These are phyloP conservation scores for Ara ararauna DNA, from an alignment of 2,797 vertebrate genomes.

Conservation along the genomic window DNA sequence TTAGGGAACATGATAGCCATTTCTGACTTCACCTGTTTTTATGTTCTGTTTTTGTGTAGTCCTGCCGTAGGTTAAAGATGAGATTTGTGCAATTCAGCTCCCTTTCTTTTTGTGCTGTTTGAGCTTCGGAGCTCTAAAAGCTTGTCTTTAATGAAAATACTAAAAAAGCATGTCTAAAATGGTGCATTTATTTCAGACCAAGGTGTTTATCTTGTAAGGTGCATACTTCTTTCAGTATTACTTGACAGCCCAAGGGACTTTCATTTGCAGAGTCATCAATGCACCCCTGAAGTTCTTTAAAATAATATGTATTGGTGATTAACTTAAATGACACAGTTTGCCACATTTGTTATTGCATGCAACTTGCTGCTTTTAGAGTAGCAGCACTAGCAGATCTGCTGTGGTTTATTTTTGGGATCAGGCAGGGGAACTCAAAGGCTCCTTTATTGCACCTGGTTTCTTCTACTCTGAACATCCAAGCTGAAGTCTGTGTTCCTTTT, in stretches of 20 bases:
- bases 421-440: rapidly evolving
- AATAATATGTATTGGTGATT: neutral
- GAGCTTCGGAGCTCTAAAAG: neutral
- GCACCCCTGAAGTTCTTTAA: neutral
- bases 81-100: neutral
- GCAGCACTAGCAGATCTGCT: neutral
- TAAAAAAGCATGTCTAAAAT: neutral
- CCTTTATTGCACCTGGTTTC: neutral
- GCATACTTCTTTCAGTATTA: neutral
- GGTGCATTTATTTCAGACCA: neutral
- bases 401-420: neutral
- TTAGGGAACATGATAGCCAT: neutral
- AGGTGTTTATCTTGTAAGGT: neutral
- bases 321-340: neutral
- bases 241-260: neutral
- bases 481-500: neutral
- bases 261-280: neutral
- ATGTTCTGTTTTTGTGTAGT: neutral
- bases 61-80: neutral
- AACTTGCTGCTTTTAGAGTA: neutral
- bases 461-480: neutral
- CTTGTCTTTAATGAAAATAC: neutral
- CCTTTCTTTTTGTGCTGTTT: neutral
- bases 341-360: rapidly evolving
- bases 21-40: neutral